These are phyloP conservation scores for Vanessa cardui DNA, from an alignment of 2,888 invertebrate species.

Conservation along the genomic window DNA sequence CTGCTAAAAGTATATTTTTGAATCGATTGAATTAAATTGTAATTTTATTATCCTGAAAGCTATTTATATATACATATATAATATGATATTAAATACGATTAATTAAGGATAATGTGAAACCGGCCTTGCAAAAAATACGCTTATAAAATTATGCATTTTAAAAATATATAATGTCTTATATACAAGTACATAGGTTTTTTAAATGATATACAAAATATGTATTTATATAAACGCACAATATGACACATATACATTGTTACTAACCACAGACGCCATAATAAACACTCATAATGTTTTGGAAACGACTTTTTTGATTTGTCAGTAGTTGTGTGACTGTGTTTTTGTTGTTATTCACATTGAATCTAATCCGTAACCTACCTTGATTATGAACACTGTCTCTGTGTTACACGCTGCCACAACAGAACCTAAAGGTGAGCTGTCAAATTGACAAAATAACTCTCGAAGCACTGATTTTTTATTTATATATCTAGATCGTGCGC, in stretches of 20 bases:
- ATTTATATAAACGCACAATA: constrained; percentile 7
- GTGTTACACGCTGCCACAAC: constrained; percentile 80
- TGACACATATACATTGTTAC: neutral
- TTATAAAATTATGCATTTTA: constrained; percentile 6
- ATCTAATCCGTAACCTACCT: constrained; percentile 45
- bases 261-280: neutral
- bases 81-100: constrained; percentile 11
- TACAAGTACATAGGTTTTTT: neutral
- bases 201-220: neutral
- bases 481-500: too few species aligned
- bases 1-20: too few species aligned
- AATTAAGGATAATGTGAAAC: neutral
- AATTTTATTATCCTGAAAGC: constrained; percentile 36
- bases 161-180: neutral
- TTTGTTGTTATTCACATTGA: constrained; percentile 28
- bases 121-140: constrained; percentile 3
- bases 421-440: constrained; percentile 79
- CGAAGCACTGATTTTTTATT: too few species aligned
- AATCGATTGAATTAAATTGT: neutral
- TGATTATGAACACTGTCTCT: constrained; percentile 74
- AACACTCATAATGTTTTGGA: neutral
- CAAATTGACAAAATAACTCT: neutral
- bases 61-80: constrained; percentile 43
- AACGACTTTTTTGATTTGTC: constrained; percentile 20
- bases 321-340: constrained; percentile 31